Percentiles rank a stretch among this genome's conserved stretches.
Conservation (phyloP, 2,113 vertebrate genomes). For the Cyrtonyx montezumae region DNA sequence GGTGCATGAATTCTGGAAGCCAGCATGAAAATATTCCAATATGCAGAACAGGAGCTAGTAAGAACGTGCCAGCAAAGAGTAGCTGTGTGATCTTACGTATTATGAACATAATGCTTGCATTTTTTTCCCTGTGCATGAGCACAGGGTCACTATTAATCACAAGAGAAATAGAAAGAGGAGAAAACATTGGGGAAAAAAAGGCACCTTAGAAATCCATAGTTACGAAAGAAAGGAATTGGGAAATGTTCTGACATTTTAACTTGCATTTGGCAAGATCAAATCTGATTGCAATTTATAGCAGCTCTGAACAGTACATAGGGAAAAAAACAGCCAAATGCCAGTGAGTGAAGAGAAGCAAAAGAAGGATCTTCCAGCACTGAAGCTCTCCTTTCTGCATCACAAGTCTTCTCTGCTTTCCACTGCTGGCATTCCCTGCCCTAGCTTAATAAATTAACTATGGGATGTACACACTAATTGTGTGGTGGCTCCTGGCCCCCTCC, state of each 20-base stretch:
- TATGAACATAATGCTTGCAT: conserved; percentile 1
- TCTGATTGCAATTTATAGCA: conserved; percentile 19
- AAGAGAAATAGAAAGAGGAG: conserved; percentile 3
- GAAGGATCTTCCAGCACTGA: neutral
- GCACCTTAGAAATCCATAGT: neutral
- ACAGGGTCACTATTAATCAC: conserved; percentile 20
- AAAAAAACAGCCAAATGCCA: neutral
- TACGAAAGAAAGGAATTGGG: neutral
- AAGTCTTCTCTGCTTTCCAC: neutral
- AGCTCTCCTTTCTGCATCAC: neutral
- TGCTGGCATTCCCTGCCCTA: neutral
- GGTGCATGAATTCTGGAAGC: conserved; percentile 58
- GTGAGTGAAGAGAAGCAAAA: conserved; percentile 1
- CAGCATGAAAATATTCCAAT: conserved; percentile 51
- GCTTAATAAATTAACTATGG: neutral
- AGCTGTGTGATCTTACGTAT: conserved; percentile 15
- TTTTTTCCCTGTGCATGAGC: neutral
- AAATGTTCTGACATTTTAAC: neutral
- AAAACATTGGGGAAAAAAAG: neutral
- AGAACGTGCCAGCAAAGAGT: conserved; percentile 23
- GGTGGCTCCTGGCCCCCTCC: neutral
- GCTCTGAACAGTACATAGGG: neutral
- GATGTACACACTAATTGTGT: neutral
- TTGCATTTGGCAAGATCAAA: conserved; percentile 34
- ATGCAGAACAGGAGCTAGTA: neutral